Evolutionary conservation across 2,113 vertebrate genomes (phyloP), one percentile per base, ranked within the genome.

Genomic region (Gobiocypris rarus): DNA sequence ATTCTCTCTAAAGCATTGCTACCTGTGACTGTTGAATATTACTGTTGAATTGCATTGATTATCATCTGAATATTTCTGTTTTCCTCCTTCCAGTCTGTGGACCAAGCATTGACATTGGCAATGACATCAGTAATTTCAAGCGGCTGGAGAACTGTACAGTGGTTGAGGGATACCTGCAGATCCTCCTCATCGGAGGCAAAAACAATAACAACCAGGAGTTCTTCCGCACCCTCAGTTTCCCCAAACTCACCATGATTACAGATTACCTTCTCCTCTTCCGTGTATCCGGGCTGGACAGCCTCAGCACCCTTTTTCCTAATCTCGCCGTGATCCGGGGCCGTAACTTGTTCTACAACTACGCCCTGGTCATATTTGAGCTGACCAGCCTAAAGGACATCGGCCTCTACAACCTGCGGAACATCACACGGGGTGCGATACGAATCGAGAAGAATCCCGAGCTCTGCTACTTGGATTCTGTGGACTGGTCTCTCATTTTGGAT

Each of bases 341-440:
- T 89, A 96, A 95, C 73, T 96, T 99, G 83, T 99, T 99, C 92
- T 99, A 97, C 92, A 97, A 97, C 93, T 98, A 98, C 2, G 97
- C 98, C 26, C 93, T 99, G 89, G 98, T 99, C 86, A 96, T 99
- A 92, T 99, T 97, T 5, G 98, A 99, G 92, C 97, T 99, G 97
- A 96, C 95, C 24, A 96, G 96, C 89, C 93, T 99, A 63, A 99
- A 98, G 88, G 98, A 99, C 90, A 97, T 99, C 0, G 98, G 98
- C 75, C 94, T 99, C 26, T 94, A 97, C 92, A 99, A 95, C 90
- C 89, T 99, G 90, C 94, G 96, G 88, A 99, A 99, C 93, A 97
- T 99, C 91, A 99, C 97, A 0, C 95, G 98, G 0, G 98, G 98
- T 6, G 96, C 96, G 82, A 94, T 98, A 88, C 91, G 97, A 71